phyloP scores from a whole-genome alignment of 1,140 invertebrate genomes.

The Mamestra configurata region DNA sequence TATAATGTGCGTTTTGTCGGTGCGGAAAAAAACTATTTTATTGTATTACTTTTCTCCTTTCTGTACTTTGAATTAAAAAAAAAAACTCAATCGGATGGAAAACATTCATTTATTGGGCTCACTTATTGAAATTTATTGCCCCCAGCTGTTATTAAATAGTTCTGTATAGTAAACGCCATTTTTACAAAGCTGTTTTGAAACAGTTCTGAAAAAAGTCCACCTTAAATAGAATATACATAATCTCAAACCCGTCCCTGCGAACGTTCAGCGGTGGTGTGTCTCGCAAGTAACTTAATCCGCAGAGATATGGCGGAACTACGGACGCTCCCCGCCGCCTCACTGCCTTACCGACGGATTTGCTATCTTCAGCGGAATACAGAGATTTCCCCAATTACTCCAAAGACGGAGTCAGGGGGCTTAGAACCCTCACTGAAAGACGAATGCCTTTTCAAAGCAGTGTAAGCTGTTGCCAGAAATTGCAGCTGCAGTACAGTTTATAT shows the following conservation, averaged over 20 bases:
- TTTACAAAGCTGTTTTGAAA: no score
- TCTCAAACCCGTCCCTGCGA: conserved; percentile 11
- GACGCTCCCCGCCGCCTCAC: conserved; percentile 19
- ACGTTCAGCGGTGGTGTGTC: conserved; percentile 29
- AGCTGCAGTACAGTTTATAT: not conserved
- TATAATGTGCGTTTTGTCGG: no score
- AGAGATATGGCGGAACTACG: conserved; percentile 45
- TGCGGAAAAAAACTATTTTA: no score
- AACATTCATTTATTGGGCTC: no score
- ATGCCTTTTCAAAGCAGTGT: conserved; percentile 30
- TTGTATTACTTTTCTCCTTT: no score
- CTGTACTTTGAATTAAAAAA: no score
- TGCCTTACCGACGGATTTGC: conserved; percentile 39
- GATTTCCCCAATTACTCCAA: conserved; percentile 41
- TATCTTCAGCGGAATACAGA: conserved; percentile 40
- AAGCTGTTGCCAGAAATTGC: not conserved
- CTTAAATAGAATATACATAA: no score
- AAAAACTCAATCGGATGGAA: no score
- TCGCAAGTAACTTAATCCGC: conserved; percentile 46
- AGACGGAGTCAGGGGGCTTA: conserved; percentile 19
- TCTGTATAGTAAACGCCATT: no score
- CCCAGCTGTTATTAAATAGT: no score
- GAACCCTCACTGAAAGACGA: conserved; percentile 28
- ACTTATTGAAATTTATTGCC: no score
- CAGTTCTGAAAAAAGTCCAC: no score